A percentile compares a stretch with the other conserved stretches of the same genome.
phyloP scores from a whole-genome alignment of 2,797 vertebrate species.

The Cetoscarus ocellatus region DNA sequence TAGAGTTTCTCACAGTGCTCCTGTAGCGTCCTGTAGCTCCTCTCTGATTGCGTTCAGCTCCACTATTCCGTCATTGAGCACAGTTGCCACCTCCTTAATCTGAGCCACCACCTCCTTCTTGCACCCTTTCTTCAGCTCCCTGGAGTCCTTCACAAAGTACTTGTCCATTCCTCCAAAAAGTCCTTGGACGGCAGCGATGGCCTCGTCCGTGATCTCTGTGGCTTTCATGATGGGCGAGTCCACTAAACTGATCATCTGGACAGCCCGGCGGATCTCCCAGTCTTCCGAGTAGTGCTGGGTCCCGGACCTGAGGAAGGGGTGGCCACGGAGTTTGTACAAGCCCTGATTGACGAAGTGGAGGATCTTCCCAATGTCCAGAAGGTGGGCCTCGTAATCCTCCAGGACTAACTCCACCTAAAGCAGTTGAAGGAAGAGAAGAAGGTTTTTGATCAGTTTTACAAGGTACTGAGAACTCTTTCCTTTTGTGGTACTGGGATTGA shows the following conservation, averaged over 20 bases:
- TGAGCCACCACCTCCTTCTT: conserved; percentile 76
- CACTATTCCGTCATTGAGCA: conserved; percentile 74
- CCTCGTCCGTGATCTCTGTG: conserved; percentile 12
- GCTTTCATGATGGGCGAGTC: conserved; percentile 72
- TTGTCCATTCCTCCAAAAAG: conserved; percentile 80
- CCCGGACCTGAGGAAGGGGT: conserved; percentile 76
- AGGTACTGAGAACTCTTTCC: no score
- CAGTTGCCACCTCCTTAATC: conserved; percentile 68
- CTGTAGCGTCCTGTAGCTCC: conserved; percentile 76
- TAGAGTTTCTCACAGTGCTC: conserved; percentile 56
- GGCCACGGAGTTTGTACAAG: conserved; percentile 73
- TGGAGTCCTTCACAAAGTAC: conserved; percentile 79
- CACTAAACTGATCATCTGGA: conserved; percentile 80
- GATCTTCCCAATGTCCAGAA: conserved; percentile 72
- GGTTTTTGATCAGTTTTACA: no score
- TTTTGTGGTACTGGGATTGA: no score
- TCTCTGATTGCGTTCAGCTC: conserved; percentile 80
- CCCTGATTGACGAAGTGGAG: conserved; percentile 76
- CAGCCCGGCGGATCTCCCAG: conserved; percentile 80
- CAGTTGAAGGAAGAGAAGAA: not conserved
- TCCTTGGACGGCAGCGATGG: conserved; percentile 52
- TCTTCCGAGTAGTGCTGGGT: conserved; percentile 80
- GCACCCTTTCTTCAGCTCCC: conserved; percentile 80
- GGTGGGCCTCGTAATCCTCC: conserved; percentile 68
- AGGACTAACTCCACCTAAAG: conserved; percentile 74